phyloP scores from a whole-genome alignment of 2,113 vertebrate genomes.

The Lutjanus erythropterus region DNA sequence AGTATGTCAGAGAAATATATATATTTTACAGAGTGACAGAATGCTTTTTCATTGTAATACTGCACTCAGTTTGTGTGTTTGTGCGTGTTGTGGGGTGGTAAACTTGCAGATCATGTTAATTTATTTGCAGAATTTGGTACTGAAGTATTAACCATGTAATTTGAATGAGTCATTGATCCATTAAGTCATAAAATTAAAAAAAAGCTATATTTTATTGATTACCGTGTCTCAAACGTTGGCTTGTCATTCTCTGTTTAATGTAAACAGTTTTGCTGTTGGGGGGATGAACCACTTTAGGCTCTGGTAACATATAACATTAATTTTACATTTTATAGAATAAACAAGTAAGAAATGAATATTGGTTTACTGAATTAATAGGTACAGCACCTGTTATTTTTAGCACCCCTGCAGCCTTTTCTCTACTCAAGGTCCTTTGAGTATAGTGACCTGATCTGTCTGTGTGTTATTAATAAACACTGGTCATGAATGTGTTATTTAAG shows the following conservation, averaged over 20 bases:
- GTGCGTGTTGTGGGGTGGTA: background rate
- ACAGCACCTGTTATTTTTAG: background rate
- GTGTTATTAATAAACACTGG: conserved; percentile 40
- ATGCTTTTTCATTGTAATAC: background rate
- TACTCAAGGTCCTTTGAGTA: background rate
- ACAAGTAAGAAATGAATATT: background rate
- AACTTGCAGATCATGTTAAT: background rate
- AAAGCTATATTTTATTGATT: background rate
- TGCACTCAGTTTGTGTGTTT: background rate
- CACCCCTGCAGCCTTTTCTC: background rate
- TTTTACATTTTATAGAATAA: background rate
- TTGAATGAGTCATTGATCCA: background rate
- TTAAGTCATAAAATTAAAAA: background rate
- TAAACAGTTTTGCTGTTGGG: background rate
- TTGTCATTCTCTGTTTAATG: background rate
- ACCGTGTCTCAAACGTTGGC: background rate
- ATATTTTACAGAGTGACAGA: background rate
- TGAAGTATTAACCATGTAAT: background rate
- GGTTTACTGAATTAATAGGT: background rate
- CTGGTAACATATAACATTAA: background rate
- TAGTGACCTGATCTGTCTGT: background rate
- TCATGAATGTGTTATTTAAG: conserved; percentile 11
- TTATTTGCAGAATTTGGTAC: conserved; percentile 18
- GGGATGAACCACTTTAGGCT: background rate
- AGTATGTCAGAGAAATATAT: background rate